Percentiles rank a stretch among this genome's conserved stretches.
Conservation (phyloP, 1,140 invertebrate genomes). For the Bilobella aurantiaca region DNA sequence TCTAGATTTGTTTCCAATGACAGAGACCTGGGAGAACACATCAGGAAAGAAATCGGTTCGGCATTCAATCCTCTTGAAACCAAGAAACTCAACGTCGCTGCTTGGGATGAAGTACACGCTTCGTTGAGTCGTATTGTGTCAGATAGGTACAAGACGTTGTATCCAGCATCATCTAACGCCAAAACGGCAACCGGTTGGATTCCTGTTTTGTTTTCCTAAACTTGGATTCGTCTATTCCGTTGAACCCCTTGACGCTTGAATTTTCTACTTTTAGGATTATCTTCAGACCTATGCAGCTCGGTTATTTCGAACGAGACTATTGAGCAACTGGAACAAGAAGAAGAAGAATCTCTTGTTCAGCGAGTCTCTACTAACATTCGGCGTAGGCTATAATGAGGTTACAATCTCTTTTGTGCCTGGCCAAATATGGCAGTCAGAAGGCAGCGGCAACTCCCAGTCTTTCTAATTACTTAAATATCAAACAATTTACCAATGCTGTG, state of each 20-base stretch:
- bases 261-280: constrained; percentile 55
- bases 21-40: constrained; percentile 64
- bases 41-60: constrained; percentile 56
- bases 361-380: neutral
- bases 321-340: constrained; percentile 50
- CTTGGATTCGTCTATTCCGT: neutral
- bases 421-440: too few species aligned
- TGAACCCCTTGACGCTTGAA: too few species aligned
- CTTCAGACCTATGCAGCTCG: constrained; percentile 55
- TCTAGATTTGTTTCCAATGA: too few species aligned
- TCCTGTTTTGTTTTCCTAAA: constrained; percentile 37
- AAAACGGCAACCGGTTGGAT: constrained; percentile 37
- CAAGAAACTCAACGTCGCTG: constrained; percentile 44
- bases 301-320: constrained; percentile 60
- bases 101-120: constrained; percentile 54
- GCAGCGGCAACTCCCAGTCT: too few species aligned
- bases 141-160: constrained; percentile 53
- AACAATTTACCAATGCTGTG: too few species aligned
- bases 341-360: constrained; percentile 30
- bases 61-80: constrained; percentile 53
- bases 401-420: too few species aligned
- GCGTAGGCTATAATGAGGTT: too few species aligned
- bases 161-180: constrained; percentile 45
- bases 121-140: constrained; percentile 57
- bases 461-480: too few species aligned